phyloP scores from a whole-genome alignment of 2,797 vertebrate genomes.

The Hoplostethus atlanticus region DNA sequence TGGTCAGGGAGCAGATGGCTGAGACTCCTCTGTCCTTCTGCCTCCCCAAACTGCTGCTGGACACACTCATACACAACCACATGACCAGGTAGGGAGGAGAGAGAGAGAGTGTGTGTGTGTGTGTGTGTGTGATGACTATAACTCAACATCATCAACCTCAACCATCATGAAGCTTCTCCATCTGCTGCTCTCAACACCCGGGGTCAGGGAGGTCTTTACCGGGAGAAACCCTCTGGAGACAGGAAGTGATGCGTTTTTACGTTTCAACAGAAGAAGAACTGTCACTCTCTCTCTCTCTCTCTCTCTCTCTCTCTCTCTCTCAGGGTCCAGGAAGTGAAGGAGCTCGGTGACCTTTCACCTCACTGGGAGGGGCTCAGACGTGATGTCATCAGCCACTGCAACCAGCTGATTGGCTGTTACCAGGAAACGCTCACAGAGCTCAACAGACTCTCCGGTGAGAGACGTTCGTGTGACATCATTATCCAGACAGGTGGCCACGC shows the following conservation, averaged over 20 bases:
- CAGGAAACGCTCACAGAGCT: slow-evolving; percentile 90
- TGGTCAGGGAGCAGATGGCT: slow-evolving; percentile 91
- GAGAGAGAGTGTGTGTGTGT: slow-evolving; percentile 48
- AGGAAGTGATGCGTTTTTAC: too few species aligned
- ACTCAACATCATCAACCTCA: too few species aligned
- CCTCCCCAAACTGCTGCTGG: slow-evolving; percentile 90
- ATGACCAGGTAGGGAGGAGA: slow-evolving; percentile 88
- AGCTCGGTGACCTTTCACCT: slow-evolving; percentile 91
- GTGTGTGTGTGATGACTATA: too few species aligned
- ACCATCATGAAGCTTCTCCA: too few species aligned
- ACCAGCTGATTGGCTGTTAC: slow-evolving; percentile 89
- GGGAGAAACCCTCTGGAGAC: too few species aligned
- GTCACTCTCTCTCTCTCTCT: slow-evolving; percentile 1
- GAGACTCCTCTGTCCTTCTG: slow-evolving; percentile 91
- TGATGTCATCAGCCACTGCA: slow-evolving; percentile 90
- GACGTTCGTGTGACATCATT: too few species aligned
- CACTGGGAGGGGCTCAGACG: slow-evolving; percentile 93
- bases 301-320: slow-evolving; percentile 26
- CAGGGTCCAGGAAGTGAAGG: slow-evolving; percentile 91
- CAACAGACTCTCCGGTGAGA: slow-evolving; percentile 59
- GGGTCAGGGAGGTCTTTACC: too few species aligned
- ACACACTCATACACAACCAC: slow-evolving; percentile 86
- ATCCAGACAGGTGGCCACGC: too few species aligned
- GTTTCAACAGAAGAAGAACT: too few species aligned
- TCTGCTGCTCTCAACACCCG: too few species aligned